Evolutionary conservation across 2,113 vertebrate species (phyloP).

Genomic region (Ahaetulla prasina): DNA sequence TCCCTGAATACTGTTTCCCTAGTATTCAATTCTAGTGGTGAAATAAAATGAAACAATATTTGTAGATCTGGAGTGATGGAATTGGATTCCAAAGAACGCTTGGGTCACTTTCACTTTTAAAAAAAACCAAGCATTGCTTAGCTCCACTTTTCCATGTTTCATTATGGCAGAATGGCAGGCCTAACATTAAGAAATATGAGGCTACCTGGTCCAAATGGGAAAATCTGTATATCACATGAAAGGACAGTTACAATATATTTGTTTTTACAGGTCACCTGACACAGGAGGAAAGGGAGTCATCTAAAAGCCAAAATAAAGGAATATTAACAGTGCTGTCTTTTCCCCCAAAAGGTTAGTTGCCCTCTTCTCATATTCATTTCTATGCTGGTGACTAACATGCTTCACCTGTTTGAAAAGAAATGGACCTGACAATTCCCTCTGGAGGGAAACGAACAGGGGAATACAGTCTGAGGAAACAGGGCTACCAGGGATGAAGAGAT

Average conservation of each 20-base stretch:
- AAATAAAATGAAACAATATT: background rate
- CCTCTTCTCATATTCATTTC: background rate
- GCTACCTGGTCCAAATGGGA: background rate
- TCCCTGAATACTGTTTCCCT: background rate
- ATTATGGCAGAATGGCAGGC: background rate
- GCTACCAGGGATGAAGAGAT: background rate
- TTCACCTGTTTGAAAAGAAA: background rate
- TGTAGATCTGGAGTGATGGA: background rate
- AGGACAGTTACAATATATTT: background rate
- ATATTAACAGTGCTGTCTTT: background rate
- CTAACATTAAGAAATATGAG: background rate
- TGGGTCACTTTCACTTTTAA: background rate
- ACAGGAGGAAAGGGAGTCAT: background rate
- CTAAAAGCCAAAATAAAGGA: background rate
- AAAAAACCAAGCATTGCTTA: background rate
- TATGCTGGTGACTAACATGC: background rate
- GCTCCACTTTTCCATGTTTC: background rate
- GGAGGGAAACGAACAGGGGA: background rate
- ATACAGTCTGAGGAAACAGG: background rate
- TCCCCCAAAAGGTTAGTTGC: background rate
- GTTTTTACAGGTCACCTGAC: background rate
- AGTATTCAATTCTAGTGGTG: background rate
- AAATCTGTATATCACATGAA: background rate
- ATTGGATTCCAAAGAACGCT: background rate
- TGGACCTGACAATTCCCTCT: no score